Percentiles rank a stretch among this genome's conserved stretches.
These are phyloP conservation scores for Mythimna pallens DNA, from an alignment of 2,888 invertebrate genomes.

Conservation along the genomic window DNA sequence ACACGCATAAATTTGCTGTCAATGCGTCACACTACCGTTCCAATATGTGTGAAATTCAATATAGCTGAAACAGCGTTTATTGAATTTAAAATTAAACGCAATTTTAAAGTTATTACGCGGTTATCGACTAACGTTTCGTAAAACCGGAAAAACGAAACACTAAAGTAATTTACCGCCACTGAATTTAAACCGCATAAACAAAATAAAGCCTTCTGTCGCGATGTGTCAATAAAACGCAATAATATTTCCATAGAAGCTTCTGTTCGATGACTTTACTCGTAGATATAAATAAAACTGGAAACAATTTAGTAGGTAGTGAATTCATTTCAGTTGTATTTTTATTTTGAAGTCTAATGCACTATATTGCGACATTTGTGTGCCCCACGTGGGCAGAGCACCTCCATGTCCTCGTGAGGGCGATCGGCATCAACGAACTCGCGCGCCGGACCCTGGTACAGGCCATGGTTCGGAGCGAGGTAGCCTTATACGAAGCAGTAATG, in stretches of 20 bases:
- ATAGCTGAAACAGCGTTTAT: slow-evolving; percentile 18
- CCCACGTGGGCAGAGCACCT: too few species aligned
- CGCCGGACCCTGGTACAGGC: too few species aligned
- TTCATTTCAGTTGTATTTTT: background rate
- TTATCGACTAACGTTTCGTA: slow-evolving; percentile 15
- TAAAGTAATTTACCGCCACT: slow-evolving; percentile 24
- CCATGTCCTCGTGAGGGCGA: too few species aligned
- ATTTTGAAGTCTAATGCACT: too few species aligned
- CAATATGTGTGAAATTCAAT: slow-evolving; percentile 19
- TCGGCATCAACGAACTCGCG: too few species aligned
- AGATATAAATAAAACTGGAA: background rate
- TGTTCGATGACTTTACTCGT: slow-evolving; percentile 29
- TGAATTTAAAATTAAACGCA: slow-evolving; percentile 38
- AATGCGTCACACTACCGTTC: slow-evolving; percentile 9
- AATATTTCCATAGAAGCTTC: slow-evolving; percentile 50
- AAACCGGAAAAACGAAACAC: slow-evolving; percentile 23
- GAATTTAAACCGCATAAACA: slow-evolving; percentile 24
- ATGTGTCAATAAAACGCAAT: slow-evolving; percentile 46
- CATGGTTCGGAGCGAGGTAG: too few species aligned
- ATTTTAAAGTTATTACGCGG: slow-evolving; percentile 19
- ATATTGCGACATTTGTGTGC: too few species aligned
- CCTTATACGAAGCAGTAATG: too few species aligned
- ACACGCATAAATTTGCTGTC: slow-evolving; percentile 34
- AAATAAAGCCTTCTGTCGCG: slow-evolving; percentile 33
- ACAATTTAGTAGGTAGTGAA: background rate